Percentiles rank a stretch among this genome's conserved stretches.
Conservation (phyloP, 2,888 invertebrate species). For the Scotopteryx bipunctaria region DNA sequence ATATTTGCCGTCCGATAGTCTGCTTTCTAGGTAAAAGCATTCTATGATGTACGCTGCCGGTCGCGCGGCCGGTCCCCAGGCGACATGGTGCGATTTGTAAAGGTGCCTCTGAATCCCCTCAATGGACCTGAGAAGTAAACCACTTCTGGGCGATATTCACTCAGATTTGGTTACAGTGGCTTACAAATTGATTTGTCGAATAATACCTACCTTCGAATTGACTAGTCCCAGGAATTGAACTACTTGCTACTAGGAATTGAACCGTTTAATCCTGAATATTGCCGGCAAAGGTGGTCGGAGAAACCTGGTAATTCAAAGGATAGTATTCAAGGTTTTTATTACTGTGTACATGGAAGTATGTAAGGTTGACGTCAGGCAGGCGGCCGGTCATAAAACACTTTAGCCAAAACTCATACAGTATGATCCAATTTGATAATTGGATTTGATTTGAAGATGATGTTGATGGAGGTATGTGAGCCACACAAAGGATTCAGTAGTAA, state of each 20-base stretch:
- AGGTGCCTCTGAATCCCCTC: constrained; percentile 46
- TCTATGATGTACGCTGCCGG: constrained; percentile 32
- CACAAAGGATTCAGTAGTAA: not conserved
- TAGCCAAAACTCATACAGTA: too few species aligned
- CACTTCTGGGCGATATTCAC: constrained; percentile 36
- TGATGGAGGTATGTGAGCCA: not conserved
- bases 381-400: too few species aligned
- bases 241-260: constrained; percentile 6
- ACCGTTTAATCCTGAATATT: too few species aligned
- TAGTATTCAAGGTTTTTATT: too few species aligned
- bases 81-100: constrained; percentile 57
- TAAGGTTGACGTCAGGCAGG: too few species aligned
- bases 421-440: too few species aligned
- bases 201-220: constrained; percentile 4
- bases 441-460: too few species aligned
- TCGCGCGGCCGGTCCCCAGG: constrained; percentile 49
- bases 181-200: constrained; percentile 23
- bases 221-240: constrained; percentile 5
- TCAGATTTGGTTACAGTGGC: constrained; percentile 21
- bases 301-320: too few species aligned
- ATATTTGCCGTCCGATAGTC: not conserved
- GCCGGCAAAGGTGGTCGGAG: too few species aligned
- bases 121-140: constrained; percentile 42
- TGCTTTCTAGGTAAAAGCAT: constrained; percentile 5
- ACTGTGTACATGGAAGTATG: too few species aligned